phyloP scores from a whole-genome alignment of 2,797 vertebrate species.

The Darevskia mixta region DNA sequence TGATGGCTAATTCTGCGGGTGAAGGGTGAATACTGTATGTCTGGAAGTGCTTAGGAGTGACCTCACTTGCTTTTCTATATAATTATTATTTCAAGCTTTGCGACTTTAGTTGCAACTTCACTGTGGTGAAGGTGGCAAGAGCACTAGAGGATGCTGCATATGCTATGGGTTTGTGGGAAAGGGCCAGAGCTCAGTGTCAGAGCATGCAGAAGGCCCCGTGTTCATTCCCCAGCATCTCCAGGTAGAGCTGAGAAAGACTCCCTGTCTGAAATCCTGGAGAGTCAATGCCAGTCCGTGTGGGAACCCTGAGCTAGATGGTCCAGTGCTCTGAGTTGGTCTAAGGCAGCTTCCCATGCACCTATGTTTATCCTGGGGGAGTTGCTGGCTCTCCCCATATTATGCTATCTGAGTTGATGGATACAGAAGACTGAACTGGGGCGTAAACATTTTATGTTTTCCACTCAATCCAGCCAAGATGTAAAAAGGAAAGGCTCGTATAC shows the following conservation, averaged over 20 bases:
- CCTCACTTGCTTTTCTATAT: slow-evolving; percentile 29
- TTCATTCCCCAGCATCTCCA: too few species aligned
- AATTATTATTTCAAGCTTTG: slow-evolving; percentile 7
- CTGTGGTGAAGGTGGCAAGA: not conserved
- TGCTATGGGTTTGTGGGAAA: not conserved
- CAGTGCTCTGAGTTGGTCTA: too few species aligned
- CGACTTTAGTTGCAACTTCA: not conserved
- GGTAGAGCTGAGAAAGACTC: too few species aligned
- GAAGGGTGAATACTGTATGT: not conserved
- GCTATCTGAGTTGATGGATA: not conserved
- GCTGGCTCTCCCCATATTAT: not conserved
- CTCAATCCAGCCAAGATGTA: not conserved
- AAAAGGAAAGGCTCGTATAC: not conserved
- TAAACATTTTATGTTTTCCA: not conserved
- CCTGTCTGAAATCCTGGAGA: too few species aligned
- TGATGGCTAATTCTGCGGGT: slow-evolving; percentile 5
- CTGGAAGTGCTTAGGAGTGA: not conserved
- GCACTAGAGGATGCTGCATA: too few species aligned
- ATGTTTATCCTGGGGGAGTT: not conserved
- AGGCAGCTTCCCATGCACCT: not conserved
- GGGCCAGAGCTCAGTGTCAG: too few species aligned
- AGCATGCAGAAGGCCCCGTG: too few species aligned
- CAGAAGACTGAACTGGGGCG: not conserved
- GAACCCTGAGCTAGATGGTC: too few species aligned
- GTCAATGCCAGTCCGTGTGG: too few species aligned